Conservation (phyloP, 2,888 invertebrate genomes). For the Amiota communis region DNA sequence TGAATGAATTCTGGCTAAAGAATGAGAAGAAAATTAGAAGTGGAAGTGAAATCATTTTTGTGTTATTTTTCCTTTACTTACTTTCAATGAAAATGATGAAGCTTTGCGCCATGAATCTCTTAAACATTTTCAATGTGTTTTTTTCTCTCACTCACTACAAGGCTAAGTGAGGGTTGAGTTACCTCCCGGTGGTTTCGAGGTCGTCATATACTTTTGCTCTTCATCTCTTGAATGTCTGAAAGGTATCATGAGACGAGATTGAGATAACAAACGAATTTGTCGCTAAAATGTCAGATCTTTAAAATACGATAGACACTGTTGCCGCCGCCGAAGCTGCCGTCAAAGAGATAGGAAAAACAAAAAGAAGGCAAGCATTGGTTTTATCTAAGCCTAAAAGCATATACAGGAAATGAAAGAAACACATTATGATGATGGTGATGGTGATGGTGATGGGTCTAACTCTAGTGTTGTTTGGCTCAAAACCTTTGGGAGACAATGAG, state of each 20-base stretch:
- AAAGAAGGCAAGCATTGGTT: neutral
- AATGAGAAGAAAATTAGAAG: conserved; percentile 40
- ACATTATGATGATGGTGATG: too few relatives aligned
- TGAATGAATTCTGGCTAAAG: conserved; percentile 38
- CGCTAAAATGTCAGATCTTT: conserved; percentile 51
- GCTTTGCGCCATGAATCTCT: conserved; percentile 32
- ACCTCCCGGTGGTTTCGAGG: neutral
- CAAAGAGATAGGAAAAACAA: neutral
- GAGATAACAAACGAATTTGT: conserved; percentile 64
- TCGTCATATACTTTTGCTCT: too few relatives aligned
- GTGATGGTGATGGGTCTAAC: too few relatives aligned
- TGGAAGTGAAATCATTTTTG: too few relatives aligned
- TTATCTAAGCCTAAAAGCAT: too few relatives aligned
- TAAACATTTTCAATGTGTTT: conserved; percentile 24
- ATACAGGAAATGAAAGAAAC: too few relatives aligned
- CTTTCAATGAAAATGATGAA: conserved; percentile 44
- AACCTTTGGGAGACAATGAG: too few relatives aligned
- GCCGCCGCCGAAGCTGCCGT: neutral
- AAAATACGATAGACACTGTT: conserved; percentile 47
- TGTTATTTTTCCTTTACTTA: too few relatives aligned
- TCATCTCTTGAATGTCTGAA: neutral
- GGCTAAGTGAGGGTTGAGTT: neutral
- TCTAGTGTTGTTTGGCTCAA: too few relatives aligned
- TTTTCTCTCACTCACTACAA: neutral
- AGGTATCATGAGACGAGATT: conserved; percentile 37